These are phyloP conservation scores for Excalfactoria chinensis DNA, from an alignment of 2,113 vertebrate genomes.

Conservation along the genomic window DNA sequence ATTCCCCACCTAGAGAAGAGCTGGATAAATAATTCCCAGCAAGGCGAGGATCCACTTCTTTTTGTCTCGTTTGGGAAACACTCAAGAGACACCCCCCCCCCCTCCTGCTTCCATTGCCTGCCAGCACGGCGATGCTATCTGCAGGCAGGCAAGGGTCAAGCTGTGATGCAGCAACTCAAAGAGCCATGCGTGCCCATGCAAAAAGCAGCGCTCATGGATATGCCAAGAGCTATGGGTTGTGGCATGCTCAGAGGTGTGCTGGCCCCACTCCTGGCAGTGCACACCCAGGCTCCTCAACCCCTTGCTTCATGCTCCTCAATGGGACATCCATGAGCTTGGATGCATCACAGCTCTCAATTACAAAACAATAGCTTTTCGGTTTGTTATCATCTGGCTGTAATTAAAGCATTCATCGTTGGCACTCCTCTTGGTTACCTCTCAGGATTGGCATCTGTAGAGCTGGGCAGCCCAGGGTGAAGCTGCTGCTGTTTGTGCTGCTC, in stretches of 20 bases:
- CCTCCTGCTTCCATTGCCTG: neutral
- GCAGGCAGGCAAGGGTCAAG: rapidly evolving
- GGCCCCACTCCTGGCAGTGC: rapidly evolving
- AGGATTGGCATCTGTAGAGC: neutral
- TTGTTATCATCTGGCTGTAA: constrained; percentile 29
- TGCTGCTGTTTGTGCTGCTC: neutral
- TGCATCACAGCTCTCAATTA: neutral
- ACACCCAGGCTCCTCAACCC: neutral
- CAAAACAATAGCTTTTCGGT: neutral
- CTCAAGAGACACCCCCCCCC: neutral
- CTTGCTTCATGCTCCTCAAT: rapidly evolving
- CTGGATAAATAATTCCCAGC: neutral
- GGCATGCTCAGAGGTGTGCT: rapidly evolving
- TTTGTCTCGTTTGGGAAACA: neutral
- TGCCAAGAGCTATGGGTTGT: neutral
- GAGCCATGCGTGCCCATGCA: neutral
- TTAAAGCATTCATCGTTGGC: constrained; percentile 66
- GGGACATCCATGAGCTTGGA: neutral
- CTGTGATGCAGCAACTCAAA: rapidly evolving
- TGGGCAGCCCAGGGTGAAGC: neutral
- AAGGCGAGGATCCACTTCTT: neutral
- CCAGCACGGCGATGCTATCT: neutral
- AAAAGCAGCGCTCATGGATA: neutral
- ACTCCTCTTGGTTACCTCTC: neutral
- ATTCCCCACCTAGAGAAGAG: neutral